These are phyloP conservation scores for Haliclona indistincta DNA, from an alignment of 37 sponge, comb jelly and placozoan species.

Conservation along the genomic window DNA sequence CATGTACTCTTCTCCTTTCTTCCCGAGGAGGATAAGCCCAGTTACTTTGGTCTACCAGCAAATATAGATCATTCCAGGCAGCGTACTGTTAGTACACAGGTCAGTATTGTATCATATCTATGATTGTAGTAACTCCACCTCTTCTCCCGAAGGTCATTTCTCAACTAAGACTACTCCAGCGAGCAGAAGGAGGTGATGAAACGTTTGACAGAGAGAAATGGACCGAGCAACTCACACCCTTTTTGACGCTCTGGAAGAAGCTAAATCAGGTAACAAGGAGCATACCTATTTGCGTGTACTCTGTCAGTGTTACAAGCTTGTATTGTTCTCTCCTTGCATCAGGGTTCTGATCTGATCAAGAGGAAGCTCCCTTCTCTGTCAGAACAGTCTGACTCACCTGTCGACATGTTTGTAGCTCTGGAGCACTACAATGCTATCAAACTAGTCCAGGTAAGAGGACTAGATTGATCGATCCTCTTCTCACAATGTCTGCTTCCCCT, in stretches of 20 bases:
- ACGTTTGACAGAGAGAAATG: constrained; percentile 88
- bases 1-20: constrained; percentile 65
- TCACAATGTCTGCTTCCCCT: constrained; percentile 29
- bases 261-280: constrained; percentile 80
- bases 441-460: constrained; percentile 52
- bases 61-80: constrained; percentile 90
- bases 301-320: not conserved
- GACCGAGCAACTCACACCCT: constrained; percentile 71
- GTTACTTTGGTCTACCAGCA: constrained; percentile 86
- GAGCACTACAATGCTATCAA: constrained; percentile 79
- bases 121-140: not conserved
- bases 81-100: constrained; percentile 49
- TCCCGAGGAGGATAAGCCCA: constrained; percentile 81
- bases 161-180: constrained; percentile 81
- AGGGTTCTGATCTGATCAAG: constrained; percentile 78
- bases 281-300: not conserved
- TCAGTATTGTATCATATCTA: not conserved
- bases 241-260: constrained; percentile 93
- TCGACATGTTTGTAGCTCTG: constrained; percentile 66
- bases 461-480: not conserved
- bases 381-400: constrained; percentile 61
- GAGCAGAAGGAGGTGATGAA: constrained; percentile 51
- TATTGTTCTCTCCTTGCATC: not conserved
- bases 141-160: constrained; percentile 49
- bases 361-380: constrained; percentile 57